These are phyloP conservation scores for Macrosteles quadrilineatus DNA, from an alignment of 1,140 invertebrate species.

Conservation along the genomic window DNA sequence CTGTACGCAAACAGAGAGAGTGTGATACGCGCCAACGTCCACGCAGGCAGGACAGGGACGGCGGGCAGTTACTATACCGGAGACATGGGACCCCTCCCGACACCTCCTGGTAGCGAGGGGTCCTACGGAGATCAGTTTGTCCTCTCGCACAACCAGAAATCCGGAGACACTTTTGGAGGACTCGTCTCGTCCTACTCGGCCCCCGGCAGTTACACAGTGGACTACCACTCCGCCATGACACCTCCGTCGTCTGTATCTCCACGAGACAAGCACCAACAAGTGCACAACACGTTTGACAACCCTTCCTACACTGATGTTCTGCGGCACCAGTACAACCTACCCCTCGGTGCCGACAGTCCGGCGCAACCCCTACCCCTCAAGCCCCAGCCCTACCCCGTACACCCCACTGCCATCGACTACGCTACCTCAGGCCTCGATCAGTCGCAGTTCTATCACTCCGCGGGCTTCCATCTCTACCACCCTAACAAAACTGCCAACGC, in stretches of 20 bases:
- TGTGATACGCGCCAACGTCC: slow-evolving; percentile 89
- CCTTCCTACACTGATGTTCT: slow-evolving; percentile 54
- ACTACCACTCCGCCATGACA: slow-evolving; percentile 91
- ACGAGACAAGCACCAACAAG: slow-evolving; percentile 76
- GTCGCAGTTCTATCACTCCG: slow-evolving; percentile 75
- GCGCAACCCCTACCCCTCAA: slow-evolving; percentile 80
- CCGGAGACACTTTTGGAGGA: slow-evolving; percentile 57
- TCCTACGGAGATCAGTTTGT: slow-evolving; percentile 68
- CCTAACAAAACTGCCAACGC: slow-evolving; percentile 64
- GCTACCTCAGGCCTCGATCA: slow-evolving; percentile 65
- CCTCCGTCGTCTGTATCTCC: slow-evolving; percentile 94
- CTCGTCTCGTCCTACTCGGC: slow-evolving; percentile 60
- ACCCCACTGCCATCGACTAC: slow-evolving; percentile 57
- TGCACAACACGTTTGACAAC: slow-evolving; percentile 50
- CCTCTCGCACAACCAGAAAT: slow-evolving; percentile 59
- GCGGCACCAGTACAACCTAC: slow-evolving; percentile 57
- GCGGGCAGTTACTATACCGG: slow-evolving; percentile 45
- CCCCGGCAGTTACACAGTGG: slow-evolving; percentile 65
- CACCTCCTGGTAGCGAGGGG: slow-evolving; percentile 80
- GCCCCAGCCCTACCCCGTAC: slow-evolving; percentile 77
- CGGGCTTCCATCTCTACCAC: slow-evolving; percentile 88
- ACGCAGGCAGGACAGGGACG: slow-evolving; percentile 61
- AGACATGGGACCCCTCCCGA: slow-evolving; percentile 71
- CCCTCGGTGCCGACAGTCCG: slow-evolving; percentile 53
- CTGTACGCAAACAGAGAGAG: slow-evolving; percentile 92